Base-by-base conservation (phyloP, 30 jellyfish, hydroid and myxozoan genomes). In the Aurelia sp. region DNA sequence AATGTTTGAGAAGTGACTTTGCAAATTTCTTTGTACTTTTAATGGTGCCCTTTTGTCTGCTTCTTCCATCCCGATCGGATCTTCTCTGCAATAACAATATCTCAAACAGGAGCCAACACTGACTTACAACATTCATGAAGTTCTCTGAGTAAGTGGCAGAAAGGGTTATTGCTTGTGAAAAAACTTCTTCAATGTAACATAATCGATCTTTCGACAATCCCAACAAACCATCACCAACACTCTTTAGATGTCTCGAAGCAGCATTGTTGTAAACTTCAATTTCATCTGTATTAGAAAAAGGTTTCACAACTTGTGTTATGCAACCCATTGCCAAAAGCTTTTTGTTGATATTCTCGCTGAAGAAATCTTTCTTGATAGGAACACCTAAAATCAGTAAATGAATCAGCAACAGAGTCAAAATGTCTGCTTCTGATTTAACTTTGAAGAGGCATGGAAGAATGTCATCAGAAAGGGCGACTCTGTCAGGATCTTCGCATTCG, bases 401-500 rank as follows among this genome's bases (percentile, higher is more conserved):
- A 13, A 81, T 13, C 63, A 95, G 66, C n/a, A 95, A 11, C 72
- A 95, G 51, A 20, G 73, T 70, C 77, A 64, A 57, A 18, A 65
- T 53, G 35, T 90, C 72, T 18, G 65, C 72, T 16, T 65, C 95
- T 17, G 90, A 51, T 27, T 64, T 47, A 17, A 90, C 44, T 52
- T 81, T 86, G 80, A 95, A 95, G 27, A 90, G 78, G 22, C 87
- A 85, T 0, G 79, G 82, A 8, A 90, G 51, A 18, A 95, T 58
- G 84, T 95, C 99, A 58, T 86, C 97, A 72, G 87, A 89, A 5
- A 95, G 72, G 15, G 89, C 96, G 48, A 91, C 53, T 18, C 99
- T 88, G 22, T 95, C 99, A 18, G 97, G 81, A 63, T 95, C 99
- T 22, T 85, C 99, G 74, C 90, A 85, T 5, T 71, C 92, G 1